Evolutionary conservation across 2,113 vertebrate genomes (phyloP).

Genomic region (Lepus timidus): DNA sequence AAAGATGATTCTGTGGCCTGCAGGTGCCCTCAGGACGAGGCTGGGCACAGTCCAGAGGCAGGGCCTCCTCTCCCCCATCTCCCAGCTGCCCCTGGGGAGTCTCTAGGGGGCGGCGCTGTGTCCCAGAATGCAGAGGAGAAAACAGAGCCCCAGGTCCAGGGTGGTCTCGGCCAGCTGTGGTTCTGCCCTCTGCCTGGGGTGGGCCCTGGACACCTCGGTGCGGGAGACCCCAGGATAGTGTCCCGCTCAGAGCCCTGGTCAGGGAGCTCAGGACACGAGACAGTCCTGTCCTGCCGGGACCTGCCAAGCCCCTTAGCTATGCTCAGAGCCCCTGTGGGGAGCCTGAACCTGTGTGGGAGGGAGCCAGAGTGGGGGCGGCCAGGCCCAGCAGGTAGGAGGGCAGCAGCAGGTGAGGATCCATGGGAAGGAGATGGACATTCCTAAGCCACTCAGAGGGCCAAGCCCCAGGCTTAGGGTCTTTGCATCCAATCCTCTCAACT

Average conservation of each 20-base stretch:
- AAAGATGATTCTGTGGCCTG: background rate
- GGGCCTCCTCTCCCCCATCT: background rate
- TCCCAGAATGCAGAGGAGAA: background rate
- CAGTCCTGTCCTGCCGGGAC: background rate
- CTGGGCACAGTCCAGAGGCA: background rate
- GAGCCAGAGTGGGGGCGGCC: background rate
- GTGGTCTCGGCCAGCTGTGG: fast-evolving
- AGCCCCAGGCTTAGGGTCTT: background rate
- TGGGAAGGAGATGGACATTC: background rate
- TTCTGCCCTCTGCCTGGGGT: background rate
- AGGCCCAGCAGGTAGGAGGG: background rate
- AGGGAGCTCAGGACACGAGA: background rate
- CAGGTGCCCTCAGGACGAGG: background rate
- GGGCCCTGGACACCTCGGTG: background rate
- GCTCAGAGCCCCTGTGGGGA: background rate
- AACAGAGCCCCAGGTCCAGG: fast-evolving
- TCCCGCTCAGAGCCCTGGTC: background rate
- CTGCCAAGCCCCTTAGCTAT: background rate
- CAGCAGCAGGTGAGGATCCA: background rate
- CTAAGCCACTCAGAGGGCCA: background rate
- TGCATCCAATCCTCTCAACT: background rate
- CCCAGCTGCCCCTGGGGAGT: background rate
- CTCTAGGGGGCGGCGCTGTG: too few species aligned
- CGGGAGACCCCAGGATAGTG: fast-evolving
- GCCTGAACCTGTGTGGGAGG: background rate